Percentiles rank a stretch among this genome's conserved stretches.
phyloP scores from a whole-genome alignment of 2,113 vertebrate genomes.

The Seriola dumerili region DNA sequence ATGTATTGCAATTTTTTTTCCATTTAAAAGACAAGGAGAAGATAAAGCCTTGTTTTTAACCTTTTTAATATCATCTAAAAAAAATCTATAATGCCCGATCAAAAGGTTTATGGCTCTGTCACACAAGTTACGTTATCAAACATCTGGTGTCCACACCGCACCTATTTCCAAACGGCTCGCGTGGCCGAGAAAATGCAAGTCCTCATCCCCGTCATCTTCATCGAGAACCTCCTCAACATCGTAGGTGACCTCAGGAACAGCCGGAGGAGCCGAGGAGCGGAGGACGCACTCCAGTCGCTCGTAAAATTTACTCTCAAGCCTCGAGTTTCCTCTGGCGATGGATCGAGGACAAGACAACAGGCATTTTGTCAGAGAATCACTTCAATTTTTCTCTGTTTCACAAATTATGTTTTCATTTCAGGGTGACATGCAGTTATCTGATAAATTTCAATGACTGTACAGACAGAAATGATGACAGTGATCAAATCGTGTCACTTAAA shows the following conservation, averaged over 20 bases:
- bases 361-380: neutral
- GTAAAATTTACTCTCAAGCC: conserved; percentile 76
- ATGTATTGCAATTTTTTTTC: too few species aligned
- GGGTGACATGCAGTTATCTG: neutral
- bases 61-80: too few species aligned
- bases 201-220: conserved; percentile 71
- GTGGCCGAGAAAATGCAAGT: conserved; percentile 72
- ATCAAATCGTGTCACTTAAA: neutral
- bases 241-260: conserved; percentile 64
- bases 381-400: neutral
- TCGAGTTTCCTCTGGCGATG: conserved; percentile 63
- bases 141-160: conserved; percentile 19
- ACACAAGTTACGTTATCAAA: neutral
- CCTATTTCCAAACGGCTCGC: conserved; percentile 63
- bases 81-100: too few species aligned
- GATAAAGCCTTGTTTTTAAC: too few species aligned
- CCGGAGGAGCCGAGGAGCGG: conserved; percentile 34
- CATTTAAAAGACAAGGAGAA: too few species aligned
- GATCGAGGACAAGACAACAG: neutral
- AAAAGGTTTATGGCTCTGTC: too few species aligned
- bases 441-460: neutral
- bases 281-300: conserved; percentile 74
- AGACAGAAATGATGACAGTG: neutral
- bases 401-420: neutral
- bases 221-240: conserved; percentile 60